phyloP scores from a whole-genome alignment of 2,113 vertebrate species.

The Atractosteus spatula region DNA sequence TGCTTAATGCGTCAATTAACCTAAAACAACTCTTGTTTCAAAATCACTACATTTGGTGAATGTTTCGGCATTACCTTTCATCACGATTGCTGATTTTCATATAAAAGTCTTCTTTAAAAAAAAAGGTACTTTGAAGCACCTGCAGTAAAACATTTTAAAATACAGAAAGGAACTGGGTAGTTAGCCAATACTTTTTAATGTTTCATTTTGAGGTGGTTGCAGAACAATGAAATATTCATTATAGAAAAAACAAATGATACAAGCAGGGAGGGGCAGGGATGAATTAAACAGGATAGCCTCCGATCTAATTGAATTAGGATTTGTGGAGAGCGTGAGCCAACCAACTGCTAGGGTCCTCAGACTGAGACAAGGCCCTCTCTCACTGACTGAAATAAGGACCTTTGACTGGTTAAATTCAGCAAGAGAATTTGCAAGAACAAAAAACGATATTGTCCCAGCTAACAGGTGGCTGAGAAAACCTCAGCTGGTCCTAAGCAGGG shows the following conservation, averaged over 20 bases:
- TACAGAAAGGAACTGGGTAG: conserved; percentile 16
- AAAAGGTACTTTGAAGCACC: conserved; percentile 46
- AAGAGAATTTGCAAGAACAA: conserved; percentile 56
- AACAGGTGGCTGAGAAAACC: conserved; percentile 88
- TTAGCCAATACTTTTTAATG: conserved; percentile 55
- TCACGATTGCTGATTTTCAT: conserved; percentile 69
- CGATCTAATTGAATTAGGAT: conserved; percentile 78
- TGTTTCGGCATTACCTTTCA: conserved; percentile 63
- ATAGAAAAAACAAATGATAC: conserved; percentile 70
- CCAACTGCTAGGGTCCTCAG: conserved; percentile 59
- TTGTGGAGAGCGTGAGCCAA: conserved; percentile 66
- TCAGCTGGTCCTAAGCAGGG: conserved; percentile 88
- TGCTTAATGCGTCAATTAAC: conserved; percentile 69
- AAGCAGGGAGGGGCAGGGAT: conserved; percentile 69
- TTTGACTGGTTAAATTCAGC: conserved; percentile 90
- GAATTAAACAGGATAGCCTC: conserved; percentile 80
- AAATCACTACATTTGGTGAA: conserved; percentile 42
- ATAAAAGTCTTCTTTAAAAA: conserved; percentile 63
- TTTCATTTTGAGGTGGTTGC: conserved; percentile 47
- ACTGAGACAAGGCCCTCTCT: conserved; percentile 63
- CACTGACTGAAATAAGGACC: conserved; percentile 48
- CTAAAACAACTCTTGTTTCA: conserved; percentile 49
- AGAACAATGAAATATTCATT: conserved; percentile 69
- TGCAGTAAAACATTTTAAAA: conserved; percentile 36
- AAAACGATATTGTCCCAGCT: conserved; percentile 72